A percentile compares a stretch with the other conserved stretches of the same genome.
Evolutionary conservation across 2,113 vertebrate genomes (phyloP).

Genomic region (Anser cygnoides): DNA sequence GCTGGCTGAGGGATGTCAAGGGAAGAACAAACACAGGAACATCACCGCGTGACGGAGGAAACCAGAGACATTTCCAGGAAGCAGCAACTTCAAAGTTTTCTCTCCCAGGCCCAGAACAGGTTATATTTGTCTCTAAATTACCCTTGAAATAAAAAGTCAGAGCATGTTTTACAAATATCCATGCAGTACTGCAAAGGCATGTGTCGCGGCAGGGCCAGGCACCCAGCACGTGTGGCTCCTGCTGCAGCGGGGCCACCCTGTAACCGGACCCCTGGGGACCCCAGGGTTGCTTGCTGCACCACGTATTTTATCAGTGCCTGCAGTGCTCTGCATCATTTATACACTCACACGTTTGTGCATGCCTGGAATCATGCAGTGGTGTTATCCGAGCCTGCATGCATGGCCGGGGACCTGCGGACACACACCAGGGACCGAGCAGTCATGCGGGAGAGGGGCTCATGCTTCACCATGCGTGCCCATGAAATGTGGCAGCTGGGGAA

Average conservation of each 20-base stretch:
- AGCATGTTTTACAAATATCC: not conserved
- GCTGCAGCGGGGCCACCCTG: not conserved
- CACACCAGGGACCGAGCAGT: not conserved
- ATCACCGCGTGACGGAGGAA: not conserved
- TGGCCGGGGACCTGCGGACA: not conserved
- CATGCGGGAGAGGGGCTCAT: not conserved
- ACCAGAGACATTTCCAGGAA: conserved; percentile 40
- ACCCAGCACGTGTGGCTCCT: accelerated
- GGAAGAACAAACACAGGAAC: not conserved
- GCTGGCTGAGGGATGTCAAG: not conserved
- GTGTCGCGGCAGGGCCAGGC: not conserved
- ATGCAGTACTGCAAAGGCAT: not conserved
- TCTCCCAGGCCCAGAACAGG: not conserved
- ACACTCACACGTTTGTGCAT: accelerated
- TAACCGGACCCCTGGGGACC: not conserved
- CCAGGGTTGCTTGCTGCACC: not conserved
- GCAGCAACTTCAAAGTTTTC: conserved; percentile 41
- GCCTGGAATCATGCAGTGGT: not conserved
- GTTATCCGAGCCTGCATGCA: not conserved
- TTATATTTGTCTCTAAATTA: conserved; percentile 1
- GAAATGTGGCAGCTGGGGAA: accelerated
- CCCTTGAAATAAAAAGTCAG: conserved; percentile 8
- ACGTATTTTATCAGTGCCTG: accelerated
- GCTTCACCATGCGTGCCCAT: accelerated
- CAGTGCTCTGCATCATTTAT: accelerated